Conservation (phyloP, 2,797 vertebrate genomes). For the Sebastes taczanowskii region DNA sequence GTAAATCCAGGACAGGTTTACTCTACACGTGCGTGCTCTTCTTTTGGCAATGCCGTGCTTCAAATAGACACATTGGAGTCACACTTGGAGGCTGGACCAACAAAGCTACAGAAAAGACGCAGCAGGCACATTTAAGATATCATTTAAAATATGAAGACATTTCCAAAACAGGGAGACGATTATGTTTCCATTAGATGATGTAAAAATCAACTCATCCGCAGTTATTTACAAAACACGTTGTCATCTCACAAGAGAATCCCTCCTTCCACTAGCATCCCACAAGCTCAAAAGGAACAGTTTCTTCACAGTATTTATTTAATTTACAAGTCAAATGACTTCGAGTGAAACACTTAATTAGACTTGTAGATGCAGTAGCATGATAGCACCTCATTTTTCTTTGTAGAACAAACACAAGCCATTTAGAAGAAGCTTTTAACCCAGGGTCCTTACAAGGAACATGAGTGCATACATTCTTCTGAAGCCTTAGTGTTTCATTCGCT, state of each 20-base stretch:
- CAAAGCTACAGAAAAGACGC: constrained; percentile 1
- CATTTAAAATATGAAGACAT: constrained; percentile 7
- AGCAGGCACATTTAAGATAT: not conserved
- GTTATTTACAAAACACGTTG: constrained; percentile 35
- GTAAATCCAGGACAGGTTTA: constrained; percentile 13
- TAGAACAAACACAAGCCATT: constrained; percentile 47
- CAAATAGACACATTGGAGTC: not conserved
- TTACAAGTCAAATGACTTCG: constrained; percentile 69
- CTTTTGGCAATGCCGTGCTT: not conserved
- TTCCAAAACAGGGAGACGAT: constrained; percentile 4
- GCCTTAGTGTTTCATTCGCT: constrained; percentile 12
- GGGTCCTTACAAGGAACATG: constrained; percentile 18
- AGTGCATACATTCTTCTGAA: constrained; percentile 29
- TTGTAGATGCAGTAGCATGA: constrained; percentile 69
- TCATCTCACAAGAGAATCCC: constrained; percentile 21
- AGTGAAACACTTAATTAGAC: constrained; percentile 68
- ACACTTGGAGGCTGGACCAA: not conserved
- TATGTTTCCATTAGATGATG: constrained; percentile 16
- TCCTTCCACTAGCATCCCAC: constrained; percentile 7
- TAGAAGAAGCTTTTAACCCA: constrained; percentile 37
- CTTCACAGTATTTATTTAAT: constrained; percentile 54
- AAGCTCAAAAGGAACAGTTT: constrained; percentile 39
- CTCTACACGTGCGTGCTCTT: not conserved
- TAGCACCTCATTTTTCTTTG: constrained; percentile 51
- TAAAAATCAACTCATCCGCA: not conserved